Evolutionary conservation across 2,888 invertebrate species (phyloP).

Genomic region (Azorinus chamasolen): DNA sequence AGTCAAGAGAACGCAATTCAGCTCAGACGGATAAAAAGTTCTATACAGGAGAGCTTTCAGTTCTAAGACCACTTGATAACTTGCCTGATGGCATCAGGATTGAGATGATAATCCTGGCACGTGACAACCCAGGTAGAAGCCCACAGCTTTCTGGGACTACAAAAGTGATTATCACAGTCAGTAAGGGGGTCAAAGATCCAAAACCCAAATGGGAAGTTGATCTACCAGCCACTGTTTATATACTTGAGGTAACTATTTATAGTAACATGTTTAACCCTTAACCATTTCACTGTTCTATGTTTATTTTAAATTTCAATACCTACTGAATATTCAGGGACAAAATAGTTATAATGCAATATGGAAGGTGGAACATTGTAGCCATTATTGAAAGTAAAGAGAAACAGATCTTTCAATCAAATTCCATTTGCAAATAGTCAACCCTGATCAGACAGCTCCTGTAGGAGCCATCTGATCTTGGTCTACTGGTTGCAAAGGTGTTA

Average conservation of each 20-base stretch:
- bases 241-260: conserved; percentile 49
- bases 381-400: too few species aligned
- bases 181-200: conserved; percentile 73
- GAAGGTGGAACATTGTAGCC: too few species aligned
- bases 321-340: too few species aligned
- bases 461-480: too few species aligned
- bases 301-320: too few species aligned
- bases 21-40: conserved; percentile 6
- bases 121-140: conserved; percentile 68
- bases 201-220: conserved; percentile 55
- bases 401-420: too few species aligned
- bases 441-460: too few species aligned
- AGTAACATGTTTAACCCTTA: too few species aligned
- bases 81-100: conserved; percentile 43
- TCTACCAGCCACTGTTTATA: conserved; percentile 13
- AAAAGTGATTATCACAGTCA: conserved; percentile 87
- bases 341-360: too few species aligned
- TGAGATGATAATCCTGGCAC: conserved; percentile 45
- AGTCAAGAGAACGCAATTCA: background rate
- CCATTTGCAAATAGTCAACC: too few species aligned
- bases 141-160: conserved; percentile 61
- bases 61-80: conserved; percentile 28
- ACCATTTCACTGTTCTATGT: too few species aligned
- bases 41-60: conserved; percentile 26
- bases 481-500: too few species aligned